A percentile compares a stretch with the other conserved stretches of the same genome.
Conservation (phyloP, 2,888 invertebrate genomes). For the Synanthedon formicaeformis region DNA sequence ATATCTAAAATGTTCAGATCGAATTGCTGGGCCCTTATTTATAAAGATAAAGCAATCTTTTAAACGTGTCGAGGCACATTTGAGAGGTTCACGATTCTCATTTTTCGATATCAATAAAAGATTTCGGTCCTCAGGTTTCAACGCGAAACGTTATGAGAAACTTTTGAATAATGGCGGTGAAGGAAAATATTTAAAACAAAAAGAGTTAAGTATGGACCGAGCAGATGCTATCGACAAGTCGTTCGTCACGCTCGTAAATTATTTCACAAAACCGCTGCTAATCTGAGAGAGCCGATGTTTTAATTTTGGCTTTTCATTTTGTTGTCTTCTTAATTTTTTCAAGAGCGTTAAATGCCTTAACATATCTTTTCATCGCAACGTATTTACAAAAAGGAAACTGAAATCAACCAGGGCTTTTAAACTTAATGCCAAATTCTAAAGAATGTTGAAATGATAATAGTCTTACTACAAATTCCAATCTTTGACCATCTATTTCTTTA, state of each 20-base stretch:
- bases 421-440: constrained; percentile 40
- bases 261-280: constrained; percentile 66
- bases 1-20: constrained; percentile 21
- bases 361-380: constrained; percentile 43
- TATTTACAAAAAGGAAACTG: constrained; percentile 31
- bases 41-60: constrained; percentile 42
- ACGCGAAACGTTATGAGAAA: constrained; percentile 55
- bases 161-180: constrained; percentile 65
- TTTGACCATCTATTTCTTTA: constrained; percentile 56
- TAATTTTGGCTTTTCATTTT: constrained; percentile 59
- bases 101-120: constrained; percentile 61
- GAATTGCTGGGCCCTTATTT: constrained; percentile 25
- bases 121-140: constrained; percentile 46
- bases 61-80: constrained; percentile 35
- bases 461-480: constrained; percentile 41
- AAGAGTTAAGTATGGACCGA: constrained; percentile 59
- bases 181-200: constrained; percentile 59
- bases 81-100: constrained; percentile 43
- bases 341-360: constrained; percentile 46
- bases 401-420: constrained; percentile 16
- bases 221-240: constrained; percentile 66
- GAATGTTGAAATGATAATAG: constrained; percentile 45
- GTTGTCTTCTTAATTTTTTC: constrained; percentile 34
- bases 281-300: constrained; percentile 61
- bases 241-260: constrained; percentile 70